Base-by-base conservation (phyloP, 1,140 invertebrate species). In the Rhopalosiphum maidis region DNA sequence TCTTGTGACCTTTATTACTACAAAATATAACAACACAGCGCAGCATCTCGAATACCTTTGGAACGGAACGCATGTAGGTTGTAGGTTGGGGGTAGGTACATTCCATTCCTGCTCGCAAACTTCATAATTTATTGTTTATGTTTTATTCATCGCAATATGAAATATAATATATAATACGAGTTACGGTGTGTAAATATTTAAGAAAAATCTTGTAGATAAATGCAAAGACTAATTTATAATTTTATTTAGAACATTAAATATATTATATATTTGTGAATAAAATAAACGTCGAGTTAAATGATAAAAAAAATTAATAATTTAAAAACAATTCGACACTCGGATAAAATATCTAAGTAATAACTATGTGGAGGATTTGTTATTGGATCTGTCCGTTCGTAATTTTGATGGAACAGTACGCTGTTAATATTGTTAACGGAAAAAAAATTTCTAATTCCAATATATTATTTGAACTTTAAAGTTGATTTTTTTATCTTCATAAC, bases 91-190 rank as follows among this genome's bases (percentile, higher is more conserved):
- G 30, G 60, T 77, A 77, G 30, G 1, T 68, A 15, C 60, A 77
- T 77, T 77, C 30, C 60, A 77, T 77, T 77, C n/a, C 30, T 77
- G 60, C 60, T 77, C 30, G 30, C 60, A 77, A 77, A 77, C 60
- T 77, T 77, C 60, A 77, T 77, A 77, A 77, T 77, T 77, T 77
- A n/a, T 77, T 77, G n/a, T 77, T 77, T 77, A 77, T 77, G 60
- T n/a, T 77, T 77, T 77, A 77, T 77, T 77, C 60, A 77, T 77
- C 4, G 15, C 15, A 77, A n/a, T 77, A 77, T n/a, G 15, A 77
- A 77, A n/a, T 77, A 77, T n/a, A 60, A 60, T 18, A 21, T 51
- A 51, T 77, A 77, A 77, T n/a, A 77, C 60, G 60, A n/a, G 30
- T 77, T n/a, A 77, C 15, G 60, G 60, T 77, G 60, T 77, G 15